Percentiles rank a stretch among this genome's conserved stretches.
Conservation (phyloP, 1,140 invertebrate genomes). For the Zelostemma sp. region DNA sequence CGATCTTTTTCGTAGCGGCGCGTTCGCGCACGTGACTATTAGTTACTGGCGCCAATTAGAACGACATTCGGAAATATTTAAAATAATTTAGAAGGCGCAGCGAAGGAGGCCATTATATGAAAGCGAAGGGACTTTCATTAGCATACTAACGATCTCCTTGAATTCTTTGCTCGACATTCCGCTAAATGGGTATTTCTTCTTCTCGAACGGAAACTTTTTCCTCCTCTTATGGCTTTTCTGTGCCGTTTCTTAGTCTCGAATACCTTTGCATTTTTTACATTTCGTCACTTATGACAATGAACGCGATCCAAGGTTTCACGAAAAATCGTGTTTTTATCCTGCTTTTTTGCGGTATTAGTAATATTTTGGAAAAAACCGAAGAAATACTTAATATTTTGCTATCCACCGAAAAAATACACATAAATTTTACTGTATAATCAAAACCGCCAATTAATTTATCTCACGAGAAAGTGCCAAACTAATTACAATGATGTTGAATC, state of each 20-base stretch:
- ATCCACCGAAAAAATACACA: too few species aligned
- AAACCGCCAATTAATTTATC: too few species aligned
- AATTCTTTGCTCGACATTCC: slow-evolving; percentile 58
- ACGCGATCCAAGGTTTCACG: neutral
- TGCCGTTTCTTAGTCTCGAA: neutral
- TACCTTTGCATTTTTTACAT: neutral
- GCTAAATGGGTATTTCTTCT: slow-evolving; percentile 43
- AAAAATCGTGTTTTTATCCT: neutral
- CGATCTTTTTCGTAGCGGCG: slow-evolving; percentile 27
- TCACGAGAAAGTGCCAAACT: too few species aligned
- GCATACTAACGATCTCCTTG: slow-evolving; percentile 66
- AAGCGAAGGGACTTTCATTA: slow-evolving; percentile 57
- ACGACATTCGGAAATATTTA: slow-evolving; percentile 60
- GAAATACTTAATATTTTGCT: neutral
- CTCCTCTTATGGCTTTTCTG: slow-evolving; percentile 10
- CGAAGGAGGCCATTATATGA: slow-evolving; percentile 44
- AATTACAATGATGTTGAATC: too few species aligned
- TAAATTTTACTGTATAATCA: too few species aligned
- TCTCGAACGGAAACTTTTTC: slow-evolving; percentile 13
- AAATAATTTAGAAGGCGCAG: slow-evolving; percentile 60
- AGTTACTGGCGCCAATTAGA: slow-evolving; percentile 52
- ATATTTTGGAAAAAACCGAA: neutral
- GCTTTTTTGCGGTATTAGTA: too few species aligned
- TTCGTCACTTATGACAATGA: neutral
- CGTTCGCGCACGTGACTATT: slow-evolving; percentile 41